Evolutionary conservation across 2,113 vertebrate species (phyloP).

Genomic region (Daubentonia madagascariensis): DNA sequence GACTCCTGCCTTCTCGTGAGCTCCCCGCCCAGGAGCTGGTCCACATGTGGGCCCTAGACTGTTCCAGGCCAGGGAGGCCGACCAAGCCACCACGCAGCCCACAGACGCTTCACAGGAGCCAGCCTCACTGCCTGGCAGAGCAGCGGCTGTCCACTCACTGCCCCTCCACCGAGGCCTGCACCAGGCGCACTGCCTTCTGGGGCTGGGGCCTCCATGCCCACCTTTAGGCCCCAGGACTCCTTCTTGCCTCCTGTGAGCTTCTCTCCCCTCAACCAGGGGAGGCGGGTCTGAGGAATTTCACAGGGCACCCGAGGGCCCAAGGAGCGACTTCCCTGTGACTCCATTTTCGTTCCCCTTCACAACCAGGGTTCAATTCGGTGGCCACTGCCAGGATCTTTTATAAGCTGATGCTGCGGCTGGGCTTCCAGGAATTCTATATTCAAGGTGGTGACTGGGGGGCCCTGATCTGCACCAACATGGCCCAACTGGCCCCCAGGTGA

Average conservation of each 20-base stretch:
- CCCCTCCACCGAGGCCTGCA: not conserved
- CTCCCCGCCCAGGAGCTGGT: rapidly evolving
- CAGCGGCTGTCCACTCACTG: not conserved
- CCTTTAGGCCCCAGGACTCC: no score
- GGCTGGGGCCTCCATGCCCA: not conserved
- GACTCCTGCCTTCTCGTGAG: not conserved
- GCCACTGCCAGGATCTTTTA: constrained; percentile 83
- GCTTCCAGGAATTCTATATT: constrained; percentile 82
- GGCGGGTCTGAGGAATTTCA: not conserved
- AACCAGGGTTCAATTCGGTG: constrained; percentile 78
- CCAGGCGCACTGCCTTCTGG: rapidly evolving
- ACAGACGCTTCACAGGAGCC: not conserved
- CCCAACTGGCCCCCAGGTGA: constrained; percentile 86
- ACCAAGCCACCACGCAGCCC: no score
- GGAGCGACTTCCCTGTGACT: not conserved
- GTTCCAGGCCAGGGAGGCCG: not conserved
- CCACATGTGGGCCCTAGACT: not conserved
- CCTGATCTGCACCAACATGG: constrained; percentile 84
- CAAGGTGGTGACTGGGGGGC: constrained; percentile 87
- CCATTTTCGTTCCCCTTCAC: not conserved
- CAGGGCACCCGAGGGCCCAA: not conserved
- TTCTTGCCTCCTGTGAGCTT: not conserved
- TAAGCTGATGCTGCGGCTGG: constrained; percentile 85
- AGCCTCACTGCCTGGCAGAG: not conserved
- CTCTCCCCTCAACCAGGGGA: not conserved